These are phyloP conservation scores for Caenorhabditis sinica DNA, from an alignment of 2,888 invertebrate species.

Conservation along the genomic window DNA sequence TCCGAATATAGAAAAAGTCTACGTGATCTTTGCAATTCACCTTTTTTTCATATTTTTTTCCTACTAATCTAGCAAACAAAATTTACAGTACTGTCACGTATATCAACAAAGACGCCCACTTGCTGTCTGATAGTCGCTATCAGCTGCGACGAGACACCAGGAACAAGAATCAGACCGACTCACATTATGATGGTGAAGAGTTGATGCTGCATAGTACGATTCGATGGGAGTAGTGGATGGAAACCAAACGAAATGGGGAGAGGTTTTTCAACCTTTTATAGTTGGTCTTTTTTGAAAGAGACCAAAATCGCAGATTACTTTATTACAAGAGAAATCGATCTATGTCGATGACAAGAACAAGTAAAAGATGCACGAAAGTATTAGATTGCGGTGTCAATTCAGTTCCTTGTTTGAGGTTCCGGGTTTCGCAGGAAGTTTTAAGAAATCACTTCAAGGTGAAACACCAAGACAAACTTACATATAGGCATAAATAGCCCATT, in stretches of 20 bases:
- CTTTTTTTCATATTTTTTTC: conserved; percentile 18
- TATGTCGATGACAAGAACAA: conserved; percentile 36
- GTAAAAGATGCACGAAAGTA: background rate
- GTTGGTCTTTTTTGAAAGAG: conserved; percentile 14
- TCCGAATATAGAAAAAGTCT: conserved; percentile 18
- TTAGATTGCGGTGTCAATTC: background rate
- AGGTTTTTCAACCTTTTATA: conserved; percentile 24
- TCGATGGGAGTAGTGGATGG: background rate
- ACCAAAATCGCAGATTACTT: conserved; percentile 19
- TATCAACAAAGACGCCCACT: conserved; percentile 19
- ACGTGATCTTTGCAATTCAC: conserved; percentile 50
- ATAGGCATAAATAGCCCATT: conserved; percentile 36
- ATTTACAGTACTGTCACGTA: conserved; percentile 46
- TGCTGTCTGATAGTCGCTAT: conserved; percentile 17
- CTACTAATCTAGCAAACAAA: conserved; percentile 17
- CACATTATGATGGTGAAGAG: conserved; percentile 29
- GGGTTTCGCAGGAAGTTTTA: too few relatives aligned
- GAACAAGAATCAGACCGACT: conserved; percentile 5
- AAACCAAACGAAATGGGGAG: background rate
- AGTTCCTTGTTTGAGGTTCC: background rate
- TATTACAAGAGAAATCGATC: background rate
- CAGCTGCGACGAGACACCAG: conserved; percentile 7
- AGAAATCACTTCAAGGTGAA: background rate
- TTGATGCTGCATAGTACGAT: conserved; percentile 12
- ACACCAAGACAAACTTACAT: conserved; percentile 33